phyloP scores from a whole-genome alignment of 2,797 vertebrate genomes.

The Cyprinodon diabolis region DNA sequence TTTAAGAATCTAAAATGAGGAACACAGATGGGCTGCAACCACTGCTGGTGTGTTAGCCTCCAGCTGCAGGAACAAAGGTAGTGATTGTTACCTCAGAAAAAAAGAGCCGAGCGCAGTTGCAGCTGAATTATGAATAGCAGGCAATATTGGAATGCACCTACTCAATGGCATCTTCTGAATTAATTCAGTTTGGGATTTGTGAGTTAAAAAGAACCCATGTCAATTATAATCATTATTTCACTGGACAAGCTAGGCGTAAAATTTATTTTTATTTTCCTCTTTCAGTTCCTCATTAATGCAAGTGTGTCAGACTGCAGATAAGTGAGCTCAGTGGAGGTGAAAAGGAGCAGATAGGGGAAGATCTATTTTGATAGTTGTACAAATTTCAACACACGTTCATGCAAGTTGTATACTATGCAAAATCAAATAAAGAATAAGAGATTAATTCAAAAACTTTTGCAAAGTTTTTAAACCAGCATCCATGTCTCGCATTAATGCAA shows the following conservation, averaged over 20 bases:
- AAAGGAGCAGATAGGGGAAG: constrained; percentile 19
- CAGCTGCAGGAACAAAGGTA: constrained; percentile 35
- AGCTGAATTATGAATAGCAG: constrained; percentile 20
- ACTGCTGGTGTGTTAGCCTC: constrained; percentile 32
- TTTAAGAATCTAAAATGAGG: constrained; percentile 50
- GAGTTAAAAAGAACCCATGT: constrained; percentile 60
- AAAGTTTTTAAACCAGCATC: not conserved
- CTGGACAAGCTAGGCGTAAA: constrained; percentile 54
- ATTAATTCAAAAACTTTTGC: not conserved
- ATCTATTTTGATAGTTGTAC: constrained; percentile 31
- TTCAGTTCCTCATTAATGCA: constrained; percentile 38
- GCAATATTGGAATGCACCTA: constrained; percentile 40
- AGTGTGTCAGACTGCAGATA: constrained; percentile 54
- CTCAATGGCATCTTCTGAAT: constrained; percentile 53
- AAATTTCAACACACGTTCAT: constrained; percentile 2
- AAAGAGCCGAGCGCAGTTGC: constrained; percentile 13
- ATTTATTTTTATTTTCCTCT: constrained; percentile 56
- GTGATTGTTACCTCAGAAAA: constrained; percentile 35
- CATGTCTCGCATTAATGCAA: not conserved
- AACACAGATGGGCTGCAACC: constrained; percentile 23
- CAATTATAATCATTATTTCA: constrained; percentile 62
- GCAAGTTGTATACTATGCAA: not conserved
- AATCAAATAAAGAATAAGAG: constrained; percentile 1
- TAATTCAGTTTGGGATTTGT: constrained; percentile 61
- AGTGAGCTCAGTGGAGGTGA: constrained; percentile 29